Evolutionary conservation across 2,888 invertebrate genomes (phyloP).

Genomic region (Latrodectus hesperus): DNA sequence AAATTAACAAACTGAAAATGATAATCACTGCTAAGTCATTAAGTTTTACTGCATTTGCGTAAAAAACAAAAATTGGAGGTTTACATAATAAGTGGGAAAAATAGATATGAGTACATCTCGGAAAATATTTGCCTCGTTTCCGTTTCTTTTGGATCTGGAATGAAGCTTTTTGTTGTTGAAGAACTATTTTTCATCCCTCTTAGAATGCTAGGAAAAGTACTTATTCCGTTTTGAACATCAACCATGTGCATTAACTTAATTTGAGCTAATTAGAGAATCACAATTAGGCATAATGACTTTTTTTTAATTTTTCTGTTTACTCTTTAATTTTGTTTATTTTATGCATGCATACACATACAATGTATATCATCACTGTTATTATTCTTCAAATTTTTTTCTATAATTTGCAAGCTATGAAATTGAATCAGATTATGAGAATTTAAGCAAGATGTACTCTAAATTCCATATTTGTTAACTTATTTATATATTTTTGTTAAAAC

Average conservation of each 20-base stretch:
- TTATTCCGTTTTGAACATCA: neutral
- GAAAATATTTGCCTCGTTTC: neutral
- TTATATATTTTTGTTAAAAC: too few relatives aligned
- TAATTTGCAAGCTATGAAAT: too few relatives aligned
- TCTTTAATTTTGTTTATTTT: neutral
- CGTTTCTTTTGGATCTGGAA: neutral
- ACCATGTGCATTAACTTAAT: neutral
- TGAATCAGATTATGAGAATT: too few relatives aligned
- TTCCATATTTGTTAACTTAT: too few relatives aligned
- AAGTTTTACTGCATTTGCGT: neutral
- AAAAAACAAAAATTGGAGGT: neutral
- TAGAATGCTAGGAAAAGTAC: neutral
- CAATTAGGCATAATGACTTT: neutral
- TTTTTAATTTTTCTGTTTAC: neutral
- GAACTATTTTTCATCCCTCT: neutral
- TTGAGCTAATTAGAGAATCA: neutral
- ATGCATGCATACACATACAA: neutral
- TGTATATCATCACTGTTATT: too few relatives aligned
- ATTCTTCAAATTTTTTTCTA: too few relatives aligned
- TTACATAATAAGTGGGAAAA: neutral
- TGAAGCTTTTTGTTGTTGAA: neutral
- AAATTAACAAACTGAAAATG: neutral
- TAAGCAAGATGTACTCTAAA: too few relatives aligned
- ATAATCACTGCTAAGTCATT: neutral
- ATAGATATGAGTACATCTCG: neutral